These are phyloP conservation scores for Mustelus asterias DNA, from an alignment of 2,113 vertebrate genomes.

Conservation along the genomic window DNA sequence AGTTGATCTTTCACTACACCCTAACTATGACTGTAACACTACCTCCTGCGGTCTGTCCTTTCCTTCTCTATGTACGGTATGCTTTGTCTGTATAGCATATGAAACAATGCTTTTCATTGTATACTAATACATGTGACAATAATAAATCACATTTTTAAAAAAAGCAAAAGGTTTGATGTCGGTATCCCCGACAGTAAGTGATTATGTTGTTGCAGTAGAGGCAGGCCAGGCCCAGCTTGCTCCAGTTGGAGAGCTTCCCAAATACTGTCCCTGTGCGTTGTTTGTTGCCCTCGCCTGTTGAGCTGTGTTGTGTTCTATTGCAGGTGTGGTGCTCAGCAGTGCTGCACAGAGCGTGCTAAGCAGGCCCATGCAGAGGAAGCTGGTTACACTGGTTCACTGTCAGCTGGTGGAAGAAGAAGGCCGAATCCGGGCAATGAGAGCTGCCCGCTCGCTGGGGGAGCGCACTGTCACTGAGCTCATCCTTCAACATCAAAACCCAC, in stretches of 20 bases:
- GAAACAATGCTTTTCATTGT: no score
- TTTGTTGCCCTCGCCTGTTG: no score
- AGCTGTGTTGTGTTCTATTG: constrained; percentile 37
- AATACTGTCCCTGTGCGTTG: neutral
- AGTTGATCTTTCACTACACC: no score
- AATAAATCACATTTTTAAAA: no score
- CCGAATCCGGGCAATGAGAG: constrained; percentile 89
- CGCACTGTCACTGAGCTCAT: constrained; percentile 96
- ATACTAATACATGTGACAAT: no score
- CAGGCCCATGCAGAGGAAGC: constrained; percentile 95
- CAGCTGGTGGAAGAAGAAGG: constrained; percentile 97
- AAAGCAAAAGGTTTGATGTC: neutral
- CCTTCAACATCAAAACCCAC: constrained; percentile 95
- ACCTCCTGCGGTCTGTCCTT: no score
- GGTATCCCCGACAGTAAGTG: neutral
- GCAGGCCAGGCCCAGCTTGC: neutral
- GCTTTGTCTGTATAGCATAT: no score
- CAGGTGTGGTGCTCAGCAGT: constrained; percentile 90
- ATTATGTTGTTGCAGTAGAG: neutral
- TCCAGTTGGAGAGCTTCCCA: neutral
- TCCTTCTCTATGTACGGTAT: no score
- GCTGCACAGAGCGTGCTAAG: constrained; percentile 91
- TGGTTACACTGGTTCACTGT: constrained; percentile 94
- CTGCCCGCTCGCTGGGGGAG: constrained; percentile 88
- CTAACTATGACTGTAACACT: no score